Percentiles rank a stretch among this genome's conserved stretches.
These are phyloP conservation scores for Novumbra hubbsi DNA, from an alignment of 2,797 vertebrate species.

Conservation along the genomic window DNA sequence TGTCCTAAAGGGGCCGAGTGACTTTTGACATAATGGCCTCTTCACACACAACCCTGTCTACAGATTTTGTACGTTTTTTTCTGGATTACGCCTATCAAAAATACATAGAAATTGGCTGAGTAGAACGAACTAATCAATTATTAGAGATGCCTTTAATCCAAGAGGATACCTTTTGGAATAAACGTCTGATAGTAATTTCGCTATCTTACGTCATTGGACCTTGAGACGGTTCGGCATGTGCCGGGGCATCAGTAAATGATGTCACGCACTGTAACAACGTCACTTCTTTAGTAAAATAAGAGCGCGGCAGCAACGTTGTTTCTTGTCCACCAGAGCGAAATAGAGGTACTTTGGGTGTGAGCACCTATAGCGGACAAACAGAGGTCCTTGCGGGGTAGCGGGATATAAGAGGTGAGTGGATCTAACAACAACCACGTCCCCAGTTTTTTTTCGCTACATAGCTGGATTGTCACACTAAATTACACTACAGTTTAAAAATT, in stretches of 20 bases:
- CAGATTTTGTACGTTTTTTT: background rate
- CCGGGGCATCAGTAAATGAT: background rate
- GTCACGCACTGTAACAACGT: background rate
- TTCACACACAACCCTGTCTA: background rate
- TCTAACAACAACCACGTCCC: background rate
- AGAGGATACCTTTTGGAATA: no score
- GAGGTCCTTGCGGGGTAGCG: background rate
- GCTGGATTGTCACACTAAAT: background rate
- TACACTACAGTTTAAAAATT: no score
- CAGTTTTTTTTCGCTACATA: background rate
- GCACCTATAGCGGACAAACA: background rate
- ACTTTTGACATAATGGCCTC: no score
- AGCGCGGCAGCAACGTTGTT: background rate
- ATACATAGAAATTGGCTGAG: no score
- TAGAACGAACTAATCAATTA: no score
- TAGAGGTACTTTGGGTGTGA: background rate
- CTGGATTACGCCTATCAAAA: no score
- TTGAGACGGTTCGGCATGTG: background rate
- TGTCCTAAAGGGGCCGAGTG: no score
- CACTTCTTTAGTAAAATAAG: background rate
- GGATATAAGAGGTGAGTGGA: background rate
- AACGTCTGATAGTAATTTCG: no score
- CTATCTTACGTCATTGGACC: background rate
- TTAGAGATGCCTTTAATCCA: no score
- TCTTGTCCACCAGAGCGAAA: background rate